Percentiles rank a stretch among this genome's conserved stretches.
Conservation (phyloP, 2,113 vertebrate species). For the Prionailurus bengalensis region DNA sequence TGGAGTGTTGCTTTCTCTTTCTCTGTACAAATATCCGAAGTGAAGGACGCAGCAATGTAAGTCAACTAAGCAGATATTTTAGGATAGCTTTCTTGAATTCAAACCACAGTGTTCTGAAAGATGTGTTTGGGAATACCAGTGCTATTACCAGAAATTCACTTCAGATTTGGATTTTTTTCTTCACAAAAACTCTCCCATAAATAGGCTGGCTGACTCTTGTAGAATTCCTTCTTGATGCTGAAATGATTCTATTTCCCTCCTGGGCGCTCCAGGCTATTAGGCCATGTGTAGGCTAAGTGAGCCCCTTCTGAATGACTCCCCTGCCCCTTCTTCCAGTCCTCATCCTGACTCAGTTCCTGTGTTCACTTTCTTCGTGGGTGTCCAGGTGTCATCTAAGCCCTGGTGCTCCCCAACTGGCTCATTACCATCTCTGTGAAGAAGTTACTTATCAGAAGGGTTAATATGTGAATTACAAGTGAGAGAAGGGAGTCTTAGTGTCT, state of each 20-base stretch:
- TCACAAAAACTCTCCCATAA: not conserved
- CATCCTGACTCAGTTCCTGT: not conserved
- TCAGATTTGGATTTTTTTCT: not conserved
- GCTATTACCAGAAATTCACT: not conserved
- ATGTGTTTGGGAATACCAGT: not conserved
- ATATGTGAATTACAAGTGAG: not conserved
- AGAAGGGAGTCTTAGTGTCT: not conserved
- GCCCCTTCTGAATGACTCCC: not conserved
- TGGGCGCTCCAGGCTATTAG: not conserved
- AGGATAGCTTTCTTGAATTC: not conserved
- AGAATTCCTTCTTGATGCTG: not conserved
- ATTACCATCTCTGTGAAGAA: not conserved
- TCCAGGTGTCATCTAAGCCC: not conserved
- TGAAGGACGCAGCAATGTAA: not conserved
- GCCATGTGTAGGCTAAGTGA: not conserved
- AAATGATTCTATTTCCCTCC: not conserved
- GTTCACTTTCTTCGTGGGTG: not conserved
- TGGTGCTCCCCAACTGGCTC: not conserved
- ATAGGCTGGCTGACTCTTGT: not conserved
- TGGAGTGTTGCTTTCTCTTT: slow-evolving; percentile 13
- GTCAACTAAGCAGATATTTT: not conserved
- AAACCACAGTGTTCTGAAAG: not conserved
- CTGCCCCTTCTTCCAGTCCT: not conserved
- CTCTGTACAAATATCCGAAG: not conserved
- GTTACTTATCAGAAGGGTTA: not conserved